Base-by-base conservation (phyloP, 2,888 invertebrate species). In the Amphiduros pacificus region DNA sequence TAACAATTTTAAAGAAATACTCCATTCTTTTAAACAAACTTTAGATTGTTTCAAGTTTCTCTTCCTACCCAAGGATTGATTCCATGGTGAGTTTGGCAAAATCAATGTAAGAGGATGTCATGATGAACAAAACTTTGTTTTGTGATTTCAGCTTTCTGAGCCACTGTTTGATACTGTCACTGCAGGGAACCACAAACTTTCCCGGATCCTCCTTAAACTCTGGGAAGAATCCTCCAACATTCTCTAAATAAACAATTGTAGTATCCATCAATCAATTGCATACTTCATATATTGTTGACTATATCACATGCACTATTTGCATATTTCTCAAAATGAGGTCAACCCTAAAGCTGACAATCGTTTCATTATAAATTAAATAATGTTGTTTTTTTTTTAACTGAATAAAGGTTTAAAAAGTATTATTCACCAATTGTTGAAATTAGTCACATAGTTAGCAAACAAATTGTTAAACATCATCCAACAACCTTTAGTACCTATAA, bases 21-120 rank as follows among this genome's bases (percentile, higher is more conserved):
- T 36, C 9, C 9, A 9, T 14, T 36, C 11, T 36, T 36, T 36
- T 14, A 36, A 36, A 36, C 36, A 36, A 36, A 36, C 11, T 14
- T 36, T 17, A 36, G 36, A 36, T 14, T 17, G 17, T 14, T 17
- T 9, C 36, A 36, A 14, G 17, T 36, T 14, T 17, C 9, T 17
- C 28, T 14, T 62, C 70, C 52, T 84, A 74, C 40, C 90, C 90
- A 20, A 90, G 75, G 1, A 88, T 86, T 72, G 86, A 85, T 0
- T 82, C 82, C 2, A 90, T 88, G 0, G 88, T 88, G 32, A 88
- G 85, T 50, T 87, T 83, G 0, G 88, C 90, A 82, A 88, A 90
- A 77, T 91, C 90, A 4, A 86, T 84, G 75, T 89, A 86, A 0
- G 91, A 90, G 0, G 90, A 90, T 1, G 91, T 91, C 20, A 91